Base-by-base conservation (phyloP, 1,140 invertebrate genomes). In the Thrips palmi region DNA sequence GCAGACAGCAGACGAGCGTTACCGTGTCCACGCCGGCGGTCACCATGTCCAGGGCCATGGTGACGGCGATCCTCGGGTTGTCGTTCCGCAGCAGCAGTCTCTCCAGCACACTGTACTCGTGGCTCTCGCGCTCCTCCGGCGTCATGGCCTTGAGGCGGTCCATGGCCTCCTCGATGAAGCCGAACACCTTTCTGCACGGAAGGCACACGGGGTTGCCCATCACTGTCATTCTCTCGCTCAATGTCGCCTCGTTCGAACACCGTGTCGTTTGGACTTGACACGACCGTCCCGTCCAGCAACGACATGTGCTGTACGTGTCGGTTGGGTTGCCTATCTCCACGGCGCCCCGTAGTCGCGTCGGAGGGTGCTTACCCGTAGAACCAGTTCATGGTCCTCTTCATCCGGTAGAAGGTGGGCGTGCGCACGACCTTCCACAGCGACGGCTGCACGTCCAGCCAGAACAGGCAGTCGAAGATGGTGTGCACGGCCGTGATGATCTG, bases 21-120 rank as follows among this genome's bases (percentile, higher is more conserved):
- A 77, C 74, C 45, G 77, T 83, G 56, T 84, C 79, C 20, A 81
- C 66, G 32, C 78, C 79, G 12, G 75, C 77, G 37, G 76, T 62
- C 18, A 84, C 41, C 65, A 78, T 74, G 50, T 84, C 79, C 40
- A 68, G 60, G 2, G 73, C 69, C 67, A 83, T 77, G 2, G 68
- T 59, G 12, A 63, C 47, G 1, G 71, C 71, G 21, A 61, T 56
- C 50, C 57, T 56, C 46, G 62, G 57, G 46, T 66, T 60, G 14
- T 64, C 63, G 46, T 50, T 60, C 12, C 12, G 7, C 7, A 27
- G 12, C 7, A 8, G 12, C 24, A 27, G 24, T 46, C 63, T 67
- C 43, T 71, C 63, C 17, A 75, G 49, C 31, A 75, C 56, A 48
- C 62, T 66, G 22, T 51, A 48, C 15, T n/a, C n/a, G n/a, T n/a